Evolutionary conservation across 2,113 vertebrate species (phyloP), one percentile per base, ranked within the genome.

Genomic region (Paralichthys olivaceus): DNA sequence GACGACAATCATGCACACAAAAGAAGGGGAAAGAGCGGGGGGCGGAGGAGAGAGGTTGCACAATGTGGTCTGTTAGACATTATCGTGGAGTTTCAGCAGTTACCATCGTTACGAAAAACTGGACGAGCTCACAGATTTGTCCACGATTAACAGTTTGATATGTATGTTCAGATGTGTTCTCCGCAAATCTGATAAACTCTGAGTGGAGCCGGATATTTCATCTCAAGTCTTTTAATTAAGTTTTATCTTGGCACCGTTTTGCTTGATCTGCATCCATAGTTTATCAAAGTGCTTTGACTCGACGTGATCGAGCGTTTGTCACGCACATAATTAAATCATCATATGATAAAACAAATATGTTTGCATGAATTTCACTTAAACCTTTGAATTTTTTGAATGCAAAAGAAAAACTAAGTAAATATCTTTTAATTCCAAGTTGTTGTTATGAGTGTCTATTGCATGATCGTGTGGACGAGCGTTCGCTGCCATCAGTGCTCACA

Each of bases 1-100:
- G 82, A 88, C 71, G 17, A 83, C 73, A 89, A 54, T 66, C 89
- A 78, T 92, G 91, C 91, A 91, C 74, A 89, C 65, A 65, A 56
- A 70, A 73, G 59, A 34, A 58, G 58, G 57, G 84, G 47, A 56
- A 28, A 75, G 72, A 80, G 85, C 49, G 20, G 45, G 72, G 83
- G 81, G 81, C 40, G 68, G 66, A 81, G 85, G 85, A 67, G 74
- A 69, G 69, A 60, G 68, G 79, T 51, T 69, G 72, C 72, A 86
- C 72, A 61, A 67, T 58, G 83, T 57, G 84, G 69, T 83, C 34
- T 55, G 45, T 69, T 66, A 63, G 47, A 80, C 65, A 45, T 77
- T 49, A 75, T 79, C 75, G 64, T 55, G 61, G 69, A 78, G 57
- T 69, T 57, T 80, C 55, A 75, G 77, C 53, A 69, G 58, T 40